Percentiles rank a stretch among this genome's conserved stretches.
phyloP scores from a whole-genome alignment of 2,797 vertebrate species.

The Carduelis carduelis region DNA sequence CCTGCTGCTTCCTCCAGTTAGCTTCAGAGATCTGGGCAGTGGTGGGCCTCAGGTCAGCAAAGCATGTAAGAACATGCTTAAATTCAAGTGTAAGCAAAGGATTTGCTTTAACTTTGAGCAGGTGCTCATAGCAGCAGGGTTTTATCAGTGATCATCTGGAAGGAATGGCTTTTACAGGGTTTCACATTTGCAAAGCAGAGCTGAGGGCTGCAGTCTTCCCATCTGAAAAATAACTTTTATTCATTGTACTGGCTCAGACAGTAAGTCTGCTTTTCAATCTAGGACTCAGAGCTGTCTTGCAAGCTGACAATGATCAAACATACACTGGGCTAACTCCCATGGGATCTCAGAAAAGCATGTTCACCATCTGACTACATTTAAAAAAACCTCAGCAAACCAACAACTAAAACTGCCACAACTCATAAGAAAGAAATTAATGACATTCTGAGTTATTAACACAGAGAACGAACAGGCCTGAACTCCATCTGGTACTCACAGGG shows the following conservation, averaged over 20 bases:
- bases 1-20: neutral
- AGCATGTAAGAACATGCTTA: neutral
- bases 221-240: neutral
- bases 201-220: neutral
- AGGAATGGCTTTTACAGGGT: neutral
- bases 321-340: neutral
- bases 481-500: constrained; percentile 38
- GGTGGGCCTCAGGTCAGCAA: neutral
- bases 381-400: neutral
- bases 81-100: neutral
- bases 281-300: neutral
- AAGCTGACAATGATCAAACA: constrained; percentile 21
- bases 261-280: neutral
- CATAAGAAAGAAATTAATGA: constrained; percentile 37
- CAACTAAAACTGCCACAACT: neutral
- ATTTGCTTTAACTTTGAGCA: neutral
- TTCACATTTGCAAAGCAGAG: neutral
- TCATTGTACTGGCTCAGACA: neutral
- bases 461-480: neutral
- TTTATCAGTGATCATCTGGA: neutral
- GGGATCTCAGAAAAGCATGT: constrained; percentile 11
- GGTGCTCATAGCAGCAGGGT: neutral
- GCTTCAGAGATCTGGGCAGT: neutral
- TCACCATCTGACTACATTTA: neutral
- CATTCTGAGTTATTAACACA: constrained; percentile 27